Evolutionary conservation across 2,888 invertebrate species (phyloP).

Genomic region (Pherbina coryleti): DNA sequence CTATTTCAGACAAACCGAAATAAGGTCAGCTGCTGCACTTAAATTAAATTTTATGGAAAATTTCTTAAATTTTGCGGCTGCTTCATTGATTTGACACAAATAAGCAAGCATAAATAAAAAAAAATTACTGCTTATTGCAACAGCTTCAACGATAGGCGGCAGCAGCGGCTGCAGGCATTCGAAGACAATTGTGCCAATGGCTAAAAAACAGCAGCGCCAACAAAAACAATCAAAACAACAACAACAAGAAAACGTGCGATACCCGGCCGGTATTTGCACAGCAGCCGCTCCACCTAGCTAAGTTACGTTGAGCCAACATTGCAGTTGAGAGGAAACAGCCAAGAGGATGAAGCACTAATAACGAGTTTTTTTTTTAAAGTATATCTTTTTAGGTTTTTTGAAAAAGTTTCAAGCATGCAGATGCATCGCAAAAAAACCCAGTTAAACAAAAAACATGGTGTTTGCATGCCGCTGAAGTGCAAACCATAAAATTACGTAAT

Average conservation of each 20-base stretch:
- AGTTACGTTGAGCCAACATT: background rate
- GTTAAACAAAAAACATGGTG: background rate
- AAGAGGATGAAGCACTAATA: background rate
- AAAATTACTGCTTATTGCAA: background rate
- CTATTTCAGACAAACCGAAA: background rate
- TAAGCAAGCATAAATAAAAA: background rate
- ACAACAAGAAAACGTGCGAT: background rate
- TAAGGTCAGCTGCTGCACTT: background rate
- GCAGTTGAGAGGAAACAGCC: background rate
- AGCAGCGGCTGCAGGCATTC: background rate
- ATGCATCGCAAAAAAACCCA: background rate
- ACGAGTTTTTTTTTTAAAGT: background rate
- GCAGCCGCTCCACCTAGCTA: background rate
- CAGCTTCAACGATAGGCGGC: background rate
- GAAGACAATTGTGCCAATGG: background rate
- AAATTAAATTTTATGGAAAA: background rate
- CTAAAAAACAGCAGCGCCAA: slow-evolving; percentile 1
- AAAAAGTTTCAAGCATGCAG: background rate
- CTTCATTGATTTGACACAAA: background rate
- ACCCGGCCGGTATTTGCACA: slow-evolving; percentile 19
- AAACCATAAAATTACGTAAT: slow-evolving; percentile 14
- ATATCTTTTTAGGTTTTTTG: background rate
- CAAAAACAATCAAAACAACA: background rate
- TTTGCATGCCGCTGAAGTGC: slow-evolving; percentile 7
- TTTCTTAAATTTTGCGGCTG: background rate